Percentiles rank a stretch among this genome's conserved stretches.
phyloP scores from a whole-genome alignment of 2,797 vertebrate genomes.

The Onychomys leucogaster region DNA sequence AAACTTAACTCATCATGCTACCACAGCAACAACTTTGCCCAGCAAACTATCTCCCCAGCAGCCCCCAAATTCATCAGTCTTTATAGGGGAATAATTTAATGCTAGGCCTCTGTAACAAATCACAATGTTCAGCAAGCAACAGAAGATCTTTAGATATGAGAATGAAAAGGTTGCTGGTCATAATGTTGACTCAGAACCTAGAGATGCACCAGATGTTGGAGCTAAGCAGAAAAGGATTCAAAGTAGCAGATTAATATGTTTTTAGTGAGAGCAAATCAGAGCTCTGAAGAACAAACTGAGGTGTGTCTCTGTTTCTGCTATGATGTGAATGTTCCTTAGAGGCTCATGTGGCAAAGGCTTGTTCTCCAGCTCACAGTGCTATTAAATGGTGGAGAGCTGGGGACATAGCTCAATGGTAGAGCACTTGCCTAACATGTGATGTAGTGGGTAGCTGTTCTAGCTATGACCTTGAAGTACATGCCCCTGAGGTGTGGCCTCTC shows the following conservation, averaged over 20 bases:
- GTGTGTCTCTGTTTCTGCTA: background rate
- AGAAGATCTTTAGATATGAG: background rate
- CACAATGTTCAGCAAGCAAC: background rate
- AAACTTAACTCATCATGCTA: background rate
- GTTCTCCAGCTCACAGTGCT: background rate
- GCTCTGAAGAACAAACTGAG: background rate
- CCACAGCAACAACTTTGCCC: background rate
- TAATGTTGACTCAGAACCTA: background rate
- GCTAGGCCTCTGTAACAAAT: background rate
- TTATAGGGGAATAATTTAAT: background rate
- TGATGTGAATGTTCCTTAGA: background rate
- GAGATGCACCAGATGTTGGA: background rate
- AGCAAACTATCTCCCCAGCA: background rate
- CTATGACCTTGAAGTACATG: too few species aligned
- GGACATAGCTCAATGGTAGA: background rate
- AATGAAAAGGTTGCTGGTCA: background rate
- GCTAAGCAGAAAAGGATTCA: slow-evolving; percentile 1
- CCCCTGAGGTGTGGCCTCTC: too few species aligned
- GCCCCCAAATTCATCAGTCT: background rate
- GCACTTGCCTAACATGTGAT: background rate
- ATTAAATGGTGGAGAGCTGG: background rate
- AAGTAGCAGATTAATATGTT: background rate
- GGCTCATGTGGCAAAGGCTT: background rate
- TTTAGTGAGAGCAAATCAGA: background rate
- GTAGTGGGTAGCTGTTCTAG: too few species aligned